Conservation (phyloP, 1,140 invertebrate species). For the Trachelipus rathkii region DNA sequence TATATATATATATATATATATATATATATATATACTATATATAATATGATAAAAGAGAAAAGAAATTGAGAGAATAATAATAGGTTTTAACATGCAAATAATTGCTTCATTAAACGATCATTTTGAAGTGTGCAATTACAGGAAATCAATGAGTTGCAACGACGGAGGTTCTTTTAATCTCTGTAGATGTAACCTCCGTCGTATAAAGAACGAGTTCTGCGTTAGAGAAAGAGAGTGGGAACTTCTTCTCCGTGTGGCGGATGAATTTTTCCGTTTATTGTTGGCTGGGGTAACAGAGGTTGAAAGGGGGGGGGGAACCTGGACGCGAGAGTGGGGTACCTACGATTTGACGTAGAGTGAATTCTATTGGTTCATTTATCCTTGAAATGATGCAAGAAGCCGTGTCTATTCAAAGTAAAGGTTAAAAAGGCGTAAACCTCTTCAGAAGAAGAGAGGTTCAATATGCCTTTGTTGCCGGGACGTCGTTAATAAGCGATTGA, state of each 20-base stretch:
- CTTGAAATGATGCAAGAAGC: slow-evolving; percentile 3
- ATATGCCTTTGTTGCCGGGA: neutral
- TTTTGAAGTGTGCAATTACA: slow-evolving; percentile 7
- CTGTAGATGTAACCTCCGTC: neutral
- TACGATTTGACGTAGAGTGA: neutral
- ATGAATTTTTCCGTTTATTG: no score
- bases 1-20: no score
- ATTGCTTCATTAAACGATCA: slow-evolving; percentile 8
- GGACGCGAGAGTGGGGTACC: no score
- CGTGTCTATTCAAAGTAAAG: neutral
- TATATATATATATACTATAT: no score
- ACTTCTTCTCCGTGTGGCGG: no score
- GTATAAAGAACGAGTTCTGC: no score
- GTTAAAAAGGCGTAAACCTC: neutral
- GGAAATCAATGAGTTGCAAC: slow-evolving; percentile 2
- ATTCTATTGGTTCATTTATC: neutral
- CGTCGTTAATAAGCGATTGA: slow-evolving; percentile 4
- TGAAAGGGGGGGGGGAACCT: no score
- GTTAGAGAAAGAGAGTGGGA: no score
- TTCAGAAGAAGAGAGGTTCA: neutral
- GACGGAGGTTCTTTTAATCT: neutral
- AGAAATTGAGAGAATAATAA: neutral
- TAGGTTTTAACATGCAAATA: neutral
- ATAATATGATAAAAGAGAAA: neutral
- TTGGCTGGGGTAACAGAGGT: no score